Evolutionary conservation across 2,888 invertebrate species (phyloP).

Genomic region (Dorcus parallelipipedus): DNA sequence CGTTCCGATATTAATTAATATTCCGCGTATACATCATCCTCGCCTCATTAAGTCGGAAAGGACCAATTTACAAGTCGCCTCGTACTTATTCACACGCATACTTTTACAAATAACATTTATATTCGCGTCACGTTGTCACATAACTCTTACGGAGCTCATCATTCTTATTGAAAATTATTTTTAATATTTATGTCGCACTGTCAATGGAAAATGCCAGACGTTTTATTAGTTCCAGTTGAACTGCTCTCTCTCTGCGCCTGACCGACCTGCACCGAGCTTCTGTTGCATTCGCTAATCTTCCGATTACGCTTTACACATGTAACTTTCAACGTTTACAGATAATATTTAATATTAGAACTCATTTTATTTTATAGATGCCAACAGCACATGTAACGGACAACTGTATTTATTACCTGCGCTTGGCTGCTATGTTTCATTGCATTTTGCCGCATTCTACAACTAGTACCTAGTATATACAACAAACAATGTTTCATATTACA

Average conservation of each 20-base stretch:
- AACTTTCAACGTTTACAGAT: constrained; percentile 21
- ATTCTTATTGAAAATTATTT: constrained; percentile 38
- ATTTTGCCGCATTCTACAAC: not conserved
- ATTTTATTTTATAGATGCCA: not conserved
- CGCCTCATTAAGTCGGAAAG: constrained; percentile 42
- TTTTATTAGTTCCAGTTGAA: constrained; percentile 34
- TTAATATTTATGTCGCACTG: constrained; percentile 39
- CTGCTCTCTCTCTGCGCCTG: constrained; percentile 17
- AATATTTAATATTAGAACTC: constrained; percentile 18
- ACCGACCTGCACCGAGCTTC: constrained; percentile 18
- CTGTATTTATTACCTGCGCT: not conserved
- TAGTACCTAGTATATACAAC: not conserved
- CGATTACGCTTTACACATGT: constrained; percentile 27
- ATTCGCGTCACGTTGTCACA: constrained; percentile 34
- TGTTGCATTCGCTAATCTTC: constrained; percentile 23
- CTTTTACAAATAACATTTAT: constrained; percentile 41
- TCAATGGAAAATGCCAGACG: constrained; percentile 30
- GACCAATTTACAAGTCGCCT: constrained; percentile 44
- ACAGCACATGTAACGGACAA: not conserved
- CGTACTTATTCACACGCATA: constrained; percentile 33
- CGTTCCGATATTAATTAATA: constrained; percentile 42
- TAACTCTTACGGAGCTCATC: constrained; percentile 33
- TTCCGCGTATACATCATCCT: constrained; percentile 40
- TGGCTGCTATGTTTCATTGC: too few species aligned
- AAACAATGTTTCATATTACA: not conserved